Conservation (phyloP, 2,888 invertebrate genomes). For the Steromphala cineraria region DNA sequence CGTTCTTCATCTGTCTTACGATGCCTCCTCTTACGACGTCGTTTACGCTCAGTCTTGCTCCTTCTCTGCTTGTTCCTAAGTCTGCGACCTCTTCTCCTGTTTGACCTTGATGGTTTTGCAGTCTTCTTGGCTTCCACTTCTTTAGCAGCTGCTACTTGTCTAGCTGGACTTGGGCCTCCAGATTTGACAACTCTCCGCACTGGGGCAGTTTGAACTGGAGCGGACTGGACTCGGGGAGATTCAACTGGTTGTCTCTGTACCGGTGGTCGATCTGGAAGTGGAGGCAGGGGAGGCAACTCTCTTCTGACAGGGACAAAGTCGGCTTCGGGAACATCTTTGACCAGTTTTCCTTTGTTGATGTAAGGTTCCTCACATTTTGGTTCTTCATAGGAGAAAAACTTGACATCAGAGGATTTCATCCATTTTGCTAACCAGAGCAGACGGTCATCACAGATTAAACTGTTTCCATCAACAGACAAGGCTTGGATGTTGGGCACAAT, state of each 20-base stretch:
- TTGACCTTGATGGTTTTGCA: background rate
- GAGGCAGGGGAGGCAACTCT: background rate
- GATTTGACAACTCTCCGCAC: background rate
- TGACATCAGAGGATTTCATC: conserved; percentile 78
- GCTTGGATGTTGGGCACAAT: conserved; percentile 83
- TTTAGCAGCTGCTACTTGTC: background rate
- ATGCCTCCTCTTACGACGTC: conserved; percentile 31
- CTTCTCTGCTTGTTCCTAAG: conserved; percentile 25
- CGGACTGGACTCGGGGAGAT: background rate
- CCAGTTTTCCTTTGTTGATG: conserved; percentile 58
- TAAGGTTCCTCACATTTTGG: conserved; percentile 75
- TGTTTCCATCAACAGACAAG: conserved; percentile 83
- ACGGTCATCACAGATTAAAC: conserved; percentile 81
- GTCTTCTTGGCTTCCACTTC: background rate
- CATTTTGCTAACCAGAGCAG: conserved; percentile 77
- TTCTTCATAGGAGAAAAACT: conserved; percentile 69
- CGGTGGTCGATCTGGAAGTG: background rate
- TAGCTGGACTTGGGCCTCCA: background rate
- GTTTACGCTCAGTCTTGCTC: conserved; percentile 37
- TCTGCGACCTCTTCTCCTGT: conserved; percentile 16
- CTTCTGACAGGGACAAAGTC: conserved; percentile 44
- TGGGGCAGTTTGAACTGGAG: background rate
- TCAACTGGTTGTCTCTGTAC: background rate
- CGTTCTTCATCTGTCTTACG: background rate
- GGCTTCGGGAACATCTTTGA: conserved; percentile 46